Base-by-base conservation (phyloP, 2,797 vertebrate species). In the Lacerta viridis region DNA sequence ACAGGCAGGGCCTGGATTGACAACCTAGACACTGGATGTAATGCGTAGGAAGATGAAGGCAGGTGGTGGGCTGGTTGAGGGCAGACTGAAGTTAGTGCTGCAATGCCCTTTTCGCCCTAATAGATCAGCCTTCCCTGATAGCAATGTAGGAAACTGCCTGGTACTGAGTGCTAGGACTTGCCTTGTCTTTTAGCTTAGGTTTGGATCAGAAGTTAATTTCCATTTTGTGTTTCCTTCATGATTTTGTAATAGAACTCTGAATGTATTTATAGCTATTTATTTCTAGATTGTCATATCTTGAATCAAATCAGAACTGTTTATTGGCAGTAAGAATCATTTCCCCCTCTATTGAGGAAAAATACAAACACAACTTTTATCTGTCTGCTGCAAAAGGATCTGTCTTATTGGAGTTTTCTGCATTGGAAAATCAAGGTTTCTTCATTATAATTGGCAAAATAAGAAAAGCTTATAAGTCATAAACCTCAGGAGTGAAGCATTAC, bases 221-320 rank as follows among this genome's bases (percentile, higher is more conserved):
- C 88, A 89, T 93, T 93, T 94, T 94, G 93, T 93, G 92, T 95
- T 94, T 94, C 94, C 94, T 90, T 55, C 90, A n/a, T 92, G 90
- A 92, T 94, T 95, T 94, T 93, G 90, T 90, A 95, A 93, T 96
- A 89, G 95, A 96, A 93, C 89, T 92, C 93, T 94, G 95, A 97
- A 95, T 96, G 95, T 97, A 97, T 96, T 96, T 97, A 96, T 96
- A 96, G 93, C 84, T 94, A 97, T 96, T 97, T 97, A 95, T 97
- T 97, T 96, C 95, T 94, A 95, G 89, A 90, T 90, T 85, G 91
- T 94, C 92, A 90, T 94, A 92, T 93, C 93, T 93, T 95, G 80
- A 95, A 93, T 95, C 94, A 93, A 95, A 96, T 96, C 92, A 64
- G 90, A 93, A 89, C 80, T 71, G 20, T 89, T 88, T 90, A 86